Conservation (phyloP, 2,797 vertebrate genomes). For the Hydrolagus colliei region DNA sequence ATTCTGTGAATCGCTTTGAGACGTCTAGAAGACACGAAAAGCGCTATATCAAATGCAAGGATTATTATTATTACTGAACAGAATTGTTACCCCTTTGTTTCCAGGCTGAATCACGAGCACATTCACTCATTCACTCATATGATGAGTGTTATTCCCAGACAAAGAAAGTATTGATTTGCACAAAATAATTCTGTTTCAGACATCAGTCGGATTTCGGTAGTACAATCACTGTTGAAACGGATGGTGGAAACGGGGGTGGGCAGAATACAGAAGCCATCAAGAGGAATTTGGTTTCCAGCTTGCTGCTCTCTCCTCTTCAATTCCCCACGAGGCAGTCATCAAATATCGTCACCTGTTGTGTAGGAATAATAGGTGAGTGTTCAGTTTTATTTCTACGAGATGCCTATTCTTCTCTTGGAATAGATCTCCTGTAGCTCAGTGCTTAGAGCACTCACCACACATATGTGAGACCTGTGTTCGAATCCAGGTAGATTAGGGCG, state of each 20-base stretch:
- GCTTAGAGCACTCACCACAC: too few relatives aligned
- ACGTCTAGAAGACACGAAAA: too few relatives aligned
- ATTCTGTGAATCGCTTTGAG: too few relatives aligned
- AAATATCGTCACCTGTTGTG: conserved; percentile 52
- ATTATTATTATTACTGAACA: too few relatives aligned
- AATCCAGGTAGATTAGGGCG: too few relatives aligned
- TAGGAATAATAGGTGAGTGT: conserved; percentile 50
- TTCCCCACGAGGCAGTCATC: conserved; percentile 52
- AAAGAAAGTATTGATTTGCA: neutral
- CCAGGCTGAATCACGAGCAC: too few relatives aligned
- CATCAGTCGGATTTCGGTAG: conserved; percentile 47
- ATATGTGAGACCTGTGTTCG: too few relatives aligned
- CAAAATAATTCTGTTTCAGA: conserved; percentile 45
- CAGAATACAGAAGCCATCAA: conserved; percentile 33
- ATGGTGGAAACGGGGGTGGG: neutral
- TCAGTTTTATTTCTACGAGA: neutral
- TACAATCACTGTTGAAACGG: neutral
- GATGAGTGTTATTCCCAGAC: too few relatives aligned
- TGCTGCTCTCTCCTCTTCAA: conserved; percentile 46
- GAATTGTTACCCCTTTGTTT: too few relatives aligned
- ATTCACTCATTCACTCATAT: too few relatives aligned
- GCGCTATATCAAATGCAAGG: too few relatives aligned
- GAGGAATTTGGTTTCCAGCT: conserved; percentile 39
- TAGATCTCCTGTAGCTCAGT: too few relatives aligned
- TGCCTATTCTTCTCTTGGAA: neutral